Conservation (phyloP, 2,888 invertebrate genomes). For the Allolobophora icterica region DNA sequence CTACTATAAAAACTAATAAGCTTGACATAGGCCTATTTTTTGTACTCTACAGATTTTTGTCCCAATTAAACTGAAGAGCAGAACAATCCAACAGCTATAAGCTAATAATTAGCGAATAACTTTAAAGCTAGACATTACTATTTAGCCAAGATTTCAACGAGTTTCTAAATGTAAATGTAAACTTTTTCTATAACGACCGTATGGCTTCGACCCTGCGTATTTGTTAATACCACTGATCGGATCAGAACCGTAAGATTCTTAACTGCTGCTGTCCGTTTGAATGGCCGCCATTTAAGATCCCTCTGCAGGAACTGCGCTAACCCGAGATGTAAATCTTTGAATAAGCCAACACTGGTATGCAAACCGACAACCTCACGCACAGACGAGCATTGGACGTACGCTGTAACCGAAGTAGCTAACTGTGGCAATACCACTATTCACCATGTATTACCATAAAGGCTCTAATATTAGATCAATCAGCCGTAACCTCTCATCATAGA, state of each 20-base stretch:
- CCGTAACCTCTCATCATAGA: neutral
- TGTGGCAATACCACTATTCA: too few species aligned
- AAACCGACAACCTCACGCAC: neutral
- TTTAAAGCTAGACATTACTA: too few species aligned
- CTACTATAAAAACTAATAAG: too few species aligned
- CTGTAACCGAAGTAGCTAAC: too few species aligned
- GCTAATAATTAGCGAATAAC: neutral
- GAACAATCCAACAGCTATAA: neutral
- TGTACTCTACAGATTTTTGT: neutral
- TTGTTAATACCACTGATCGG: neutral
- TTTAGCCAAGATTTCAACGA: too few species aligned
- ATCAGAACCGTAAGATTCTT: too few species aligned
- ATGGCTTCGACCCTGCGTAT: neutral
- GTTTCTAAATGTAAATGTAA: too few species aligned
- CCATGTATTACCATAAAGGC: too few species aligned
- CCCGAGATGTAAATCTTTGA: neutral
- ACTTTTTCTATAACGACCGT: neutral
- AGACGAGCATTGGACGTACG: neutral
- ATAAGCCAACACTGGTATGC: neutral
- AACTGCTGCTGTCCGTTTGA: neutral
- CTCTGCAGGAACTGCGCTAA: too few species aligned
- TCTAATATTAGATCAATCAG: neutral
- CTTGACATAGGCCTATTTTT: neutral
- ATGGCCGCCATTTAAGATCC: neutral
- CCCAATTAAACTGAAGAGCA: neutral